Evolutionary conservation across 1,140 invertebrate species (phyloP).

Genomic region (Brachionus asplanchnoidis): DNA sequence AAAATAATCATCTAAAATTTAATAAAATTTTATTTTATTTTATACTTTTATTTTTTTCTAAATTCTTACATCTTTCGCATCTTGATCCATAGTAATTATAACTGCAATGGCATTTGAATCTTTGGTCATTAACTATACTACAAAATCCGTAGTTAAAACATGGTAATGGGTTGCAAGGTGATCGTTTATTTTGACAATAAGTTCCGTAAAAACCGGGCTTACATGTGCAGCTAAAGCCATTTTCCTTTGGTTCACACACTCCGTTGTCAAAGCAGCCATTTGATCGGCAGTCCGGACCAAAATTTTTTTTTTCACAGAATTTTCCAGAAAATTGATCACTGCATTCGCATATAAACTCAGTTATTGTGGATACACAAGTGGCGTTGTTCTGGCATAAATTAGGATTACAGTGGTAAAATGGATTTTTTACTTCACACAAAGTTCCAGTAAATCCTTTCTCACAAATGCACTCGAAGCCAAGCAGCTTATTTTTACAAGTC

Average conservation of each 20-base stretch:
- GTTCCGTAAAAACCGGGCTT: neutral
- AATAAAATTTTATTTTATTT: neutral
- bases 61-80: neutral
- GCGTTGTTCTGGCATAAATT: neutral
- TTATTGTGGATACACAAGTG: neutral
- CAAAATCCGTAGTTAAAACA: conserved; percentile 43
- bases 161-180: neutral
- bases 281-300: neutral
- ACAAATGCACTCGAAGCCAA: neutral
- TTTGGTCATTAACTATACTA: neutral
- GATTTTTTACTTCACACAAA: neutral
- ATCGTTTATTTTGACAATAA: conserved; percentile 13
- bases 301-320: neutral
- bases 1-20: neutral
- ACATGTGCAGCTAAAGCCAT: neutral
- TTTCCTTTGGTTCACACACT: neutral
- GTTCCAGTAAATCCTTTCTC: neutral
- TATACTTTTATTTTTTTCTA: neutral
- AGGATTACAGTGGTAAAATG: neutral
- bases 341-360: neutral
- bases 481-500: neutral
- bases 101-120: neutral
- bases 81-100: neutral
- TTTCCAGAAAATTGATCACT: neutral
- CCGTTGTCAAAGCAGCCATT: neutral